Base-by-base conservation (phyloP, 2,113 vertebrate species). In the Oryzias javanicus region DNA sequence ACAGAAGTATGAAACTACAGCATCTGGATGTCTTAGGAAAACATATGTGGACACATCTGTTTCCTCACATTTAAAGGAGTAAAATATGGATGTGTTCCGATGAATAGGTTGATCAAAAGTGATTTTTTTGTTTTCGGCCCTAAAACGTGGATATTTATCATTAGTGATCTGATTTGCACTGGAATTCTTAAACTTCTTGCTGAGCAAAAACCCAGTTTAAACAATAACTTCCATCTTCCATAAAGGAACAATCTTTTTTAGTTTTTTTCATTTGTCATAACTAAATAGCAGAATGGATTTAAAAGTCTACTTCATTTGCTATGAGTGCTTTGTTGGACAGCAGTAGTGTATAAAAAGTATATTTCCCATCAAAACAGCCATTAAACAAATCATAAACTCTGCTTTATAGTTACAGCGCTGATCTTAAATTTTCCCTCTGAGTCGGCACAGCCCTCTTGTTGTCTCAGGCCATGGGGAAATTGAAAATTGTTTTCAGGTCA, bases 401-500 rank as follows among this genome's bases (percentile, higher is more conserved):
- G 57, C 67, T 93, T 91, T 79, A 88, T 82, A 72, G 90, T 79
- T 85, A 70, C 82, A 65, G 80, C 42, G 80, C 81, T 79, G 70
- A 84, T 78, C 81, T 88, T 89, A 90, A 91, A 70, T 91, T 92
- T 90, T 92, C 87, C 86, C 81, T 71, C 83, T 74, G 84, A 90
- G 88, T 79, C 58, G 80, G 55, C 82, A 74, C 73, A 65, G 86
- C 88, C 85, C 81, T 78, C 73, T 82, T 76, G 76, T 93, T 93
- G 92, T 95, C 85, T 91, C 88, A 70, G 91, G 92, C 94, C 92
- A 87, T 90, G 84, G 88, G 88, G 92, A 94, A 95, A 95, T 94
- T 93, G 86, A 93, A 94, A 93, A 92, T 91, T 92, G 94, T 94
- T 94, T 91, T 91, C 93, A 90, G 90, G 94, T 87, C 85, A 51